Conservation (phyloP, 2,797 vertebrate genomes). For the Tenualosa ilisha region DNA sequence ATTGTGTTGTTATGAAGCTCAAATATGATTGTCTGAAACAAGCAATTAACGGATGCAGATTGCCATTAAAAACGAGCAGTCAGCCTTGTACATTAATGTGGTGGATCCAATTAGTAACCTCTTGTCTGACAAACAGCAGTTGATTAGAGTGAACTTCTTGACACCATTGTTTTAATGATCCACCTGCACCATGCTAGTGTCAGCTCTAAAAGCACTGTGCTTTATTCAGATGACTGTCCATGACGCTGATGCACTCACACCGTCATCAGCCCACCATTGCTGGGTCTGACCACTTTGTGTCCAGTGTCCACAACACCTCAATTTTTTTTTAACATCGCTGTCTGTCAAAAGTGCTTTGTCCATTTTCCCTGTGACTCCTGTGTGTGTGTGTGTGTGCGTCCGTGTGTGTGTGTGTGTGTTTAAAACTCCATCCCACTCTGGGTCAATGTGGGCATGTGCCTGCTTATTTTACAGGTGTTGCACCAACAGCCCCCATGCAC, state of each 20-base stretch:
- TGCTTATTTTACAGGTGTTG: no score
- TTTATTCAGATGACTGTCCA: not conserved
- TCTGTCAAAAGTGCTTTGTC: not conserved
- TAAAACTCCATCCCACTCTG: no score
- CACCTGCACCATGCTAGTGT: not conserved
- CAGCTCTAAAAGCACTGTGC: not conserved
- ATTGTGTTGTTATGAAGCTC: conserved; percentile 32
- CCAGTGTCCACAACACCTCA: not conserved
- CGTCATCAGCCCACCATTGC: not conserved
- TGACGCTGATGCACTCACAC: not conserved
- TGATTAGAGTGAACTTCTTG: conserved; percentile 1
- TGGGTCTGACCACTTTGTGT: not conserved
- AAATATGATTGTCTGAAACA: conserved; percentile 36
- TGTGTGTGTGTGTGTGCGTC: no score
- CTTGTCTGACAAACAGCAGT: conserved; percentile 33
- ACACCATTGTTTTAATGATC: conserved; percentile 13
- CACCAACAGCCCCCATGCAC: no score
- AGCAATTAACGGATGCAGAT: conserved; percentile 37
- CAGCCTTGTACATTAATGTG: conserved; percentile 17
- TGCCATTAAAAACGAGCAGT: conserved; percentile 36
- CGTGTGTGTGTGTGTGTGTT: no score
- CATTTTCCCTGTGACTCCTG: not conserved
- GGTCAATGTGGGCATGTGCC: no score
- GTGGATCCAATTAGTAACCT: conserved; percentile 37
- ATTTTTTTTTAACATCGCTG: not conserved